These are phyloP conservation scores for Paramisgurnus dabryanus DNA, from an alignment of 2,113 vertebrate genomes.

Conservation along the genomic window DNA sequence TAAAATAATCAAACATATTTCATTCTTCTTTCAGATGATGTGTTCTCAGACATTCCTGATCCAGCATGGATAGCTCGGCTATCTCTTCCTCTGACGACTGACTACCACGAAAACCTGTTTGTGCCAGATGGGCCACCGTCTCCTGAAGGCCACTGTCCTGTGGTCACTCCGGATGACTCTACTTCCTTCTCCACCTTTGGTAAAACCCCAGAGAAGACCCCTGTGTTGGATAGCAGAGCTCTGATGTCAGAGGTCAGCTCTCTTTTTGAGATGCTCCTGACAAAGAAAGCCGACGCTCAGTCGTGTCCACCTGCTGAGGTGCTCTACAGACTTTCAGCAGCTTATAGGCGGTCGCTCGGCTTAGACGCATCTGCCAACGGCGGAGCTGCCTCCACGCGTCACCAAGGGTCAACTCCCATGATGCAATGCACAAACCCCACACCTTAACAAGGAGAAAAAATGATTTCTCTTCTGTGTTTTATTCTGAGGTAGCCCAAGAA, in stretches of 20 bases:
- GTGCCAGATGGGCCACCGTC: conserved; percentile 69
- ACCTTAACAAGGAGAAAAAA: conserved; percentile 17
- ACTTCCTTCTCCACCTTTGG: conserved; percentile 91
- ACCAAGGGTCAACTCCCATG: conserved; percentile 45
- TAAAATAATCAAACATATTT: not conserved
- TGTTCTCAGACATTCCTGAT: conserved; percentile 76
- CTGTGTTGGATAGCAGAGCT: conserved; percentile 75
- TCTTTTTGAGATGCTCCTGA: conserved; percentile 89
- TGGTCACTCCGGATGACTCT: conserved; percentile 67
- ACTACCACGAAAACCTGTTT: conserved; percentile 92
- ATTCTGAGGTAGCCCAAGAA: not conserved
- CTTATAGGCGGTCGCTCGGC: conserved; percentile 79
- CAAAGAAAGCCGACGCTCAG: conserved; percentile 80
- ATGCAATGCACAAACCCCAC: conserved; percentile 23
- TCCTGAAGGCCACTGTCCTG: conserved; percentile 55
- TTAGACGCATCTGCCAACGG: conserved; percentile 64
- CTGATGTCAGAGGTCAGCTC: conserved; percentile 91
- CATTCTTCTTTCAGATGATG: conserved; percentile 64
- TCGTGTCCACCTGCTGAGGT: conserved; percentile 72
- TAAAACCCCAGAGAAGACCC: conserved; percentile 75
- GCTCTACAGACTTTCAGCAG: conserved; percentile 84
- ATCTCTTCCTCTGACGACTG: conserved; percentile 80
- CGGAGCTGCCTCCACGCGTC: conserved; percentile 27
- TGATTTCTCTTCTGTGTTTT: not conserved
- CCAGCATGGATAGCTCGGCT: conserved; percentile 87